Percentiles rank a stretch among this genome's conserved stretches.
phyloP scores from a whole-genome alignment of 1,140 invertebrate species.

The Halictus rubicundus region DNA sequence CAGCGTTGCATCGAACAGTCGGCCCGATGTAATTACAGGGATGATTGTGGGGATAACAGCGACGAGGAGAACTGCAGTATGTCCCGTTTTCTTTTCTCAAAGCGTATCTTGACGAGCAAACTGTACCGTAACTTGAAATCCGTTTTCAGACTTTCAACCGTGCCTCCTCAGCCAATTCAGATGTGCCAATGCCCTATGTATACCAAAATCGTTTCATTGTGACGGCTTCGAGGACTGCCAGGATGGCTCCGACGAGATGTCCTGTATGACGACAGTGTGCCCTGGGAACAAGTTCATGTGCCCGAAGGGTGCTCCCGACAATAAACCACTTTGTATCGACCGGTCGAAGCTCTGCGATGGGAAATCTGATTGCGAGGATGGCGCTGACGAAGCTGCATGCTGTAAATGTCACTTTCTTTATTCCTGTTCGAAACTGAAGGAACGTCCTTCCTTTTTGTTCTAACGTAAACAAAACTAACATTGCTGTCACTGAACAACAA shows the following conservation, averaged over 20 bases:
- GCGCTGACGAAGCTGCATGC: conserved; percentile 94
- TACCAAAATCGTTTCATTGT: conserved; percentile 91
- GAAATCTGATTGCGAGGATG: conserved; percentile 93
- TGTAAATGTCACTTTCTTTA: conserved; percentile 84
- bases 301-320: conserved; percentile 86
- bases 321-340: conserved; percentile 92
- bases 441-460: too few relatives aligned
- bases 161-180: conserved; percentile 96
- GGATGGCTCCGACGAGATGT: conserved; percentile 93
- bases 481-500: too few relatives aligned
- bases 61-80: conserved; percentile 93
- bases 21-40: conserved; percentile 92
- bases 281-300: conserved; percentile 96
- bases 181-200: conserved; percentile 96
- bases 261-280: conserved; percentile 94
- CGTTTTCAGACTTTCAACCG: conserved; percentile 86
- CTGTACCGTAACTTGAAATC: background rate
- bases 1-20: conserved; percentile 90
- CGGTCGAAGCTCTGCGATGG: conserved; percentile 94
- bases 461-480: too few relatives aligned
- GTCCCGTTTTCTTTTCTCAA: conserved; percentile 68
- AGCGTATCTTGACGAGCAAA: background rate
- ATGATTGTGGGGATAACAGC: conserved; percentile 94
- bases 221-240: conserved; percentile 92
- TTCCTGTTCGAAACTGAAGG: background rate